Evolutionary conservation across 2,113 vertebrate genomes (phyloP).

Genomic region (human (Homo sapiens)): DNA sequence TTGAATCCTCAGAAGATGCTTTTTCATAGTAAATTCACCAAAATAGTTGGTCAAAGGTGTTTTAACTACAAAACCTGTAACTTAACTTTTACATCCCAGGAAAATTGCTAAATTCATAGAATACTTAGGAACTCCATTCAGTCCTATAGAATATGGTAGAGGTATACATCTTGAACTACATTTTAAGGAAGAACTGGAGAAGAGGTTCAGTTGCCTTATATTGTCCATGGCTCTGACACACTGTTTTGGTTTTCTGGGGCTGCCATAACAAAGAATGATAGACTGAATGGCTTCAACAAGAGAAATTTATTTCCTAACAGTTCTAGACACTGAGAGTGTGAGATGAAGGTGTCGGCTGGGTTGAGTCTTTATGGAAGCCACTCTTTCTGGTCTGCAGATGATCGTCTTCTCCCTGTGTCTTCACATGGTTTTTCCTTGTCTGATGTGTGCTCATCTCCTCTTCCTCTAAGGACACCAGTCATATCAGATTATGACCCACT

Average conservation of each 20-base stretch:
- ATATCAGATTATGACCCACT: background rate
- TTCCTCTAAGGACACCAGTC: background rate
- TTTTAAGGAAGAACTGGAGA: background rate
- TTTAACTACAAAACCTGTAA: background rate
- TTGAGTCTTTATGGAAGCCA: background rate
- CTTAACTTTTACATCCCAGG: background rate
- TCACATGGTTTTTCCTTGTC: background rate
- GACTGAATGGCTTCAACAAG: background rate
- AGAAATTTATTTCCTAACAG: background rate
- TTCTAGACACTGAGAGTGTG: background rate
- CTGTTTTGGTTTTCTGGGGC: background rate
- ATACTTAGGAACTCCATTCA: background rate
- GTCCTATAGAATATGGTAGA: background rate
- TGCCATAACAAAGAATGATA: background rate
- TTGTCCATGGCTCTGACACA: background rate
- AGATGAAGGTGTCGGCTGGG: background rate
- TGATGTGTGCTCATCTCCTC: background rate
- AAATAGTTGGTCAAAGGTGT: background rate
- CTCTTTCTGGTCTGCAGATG: background rate
- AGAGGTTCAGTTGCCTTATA: background rate
- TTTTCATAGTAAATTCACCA: conserved; percentile 24
- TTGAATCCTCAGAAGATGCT: background rate
- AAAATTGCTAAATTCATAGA: background rate
- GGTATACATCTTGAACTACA: background rate
- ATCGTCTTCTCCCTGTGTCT: background rate